Percentiles rank a stretch among this genome's conserved stretches.
Conservation (phyloP, 2,888 invertebrate genomes). For the Aphidius colemani region DNA sequence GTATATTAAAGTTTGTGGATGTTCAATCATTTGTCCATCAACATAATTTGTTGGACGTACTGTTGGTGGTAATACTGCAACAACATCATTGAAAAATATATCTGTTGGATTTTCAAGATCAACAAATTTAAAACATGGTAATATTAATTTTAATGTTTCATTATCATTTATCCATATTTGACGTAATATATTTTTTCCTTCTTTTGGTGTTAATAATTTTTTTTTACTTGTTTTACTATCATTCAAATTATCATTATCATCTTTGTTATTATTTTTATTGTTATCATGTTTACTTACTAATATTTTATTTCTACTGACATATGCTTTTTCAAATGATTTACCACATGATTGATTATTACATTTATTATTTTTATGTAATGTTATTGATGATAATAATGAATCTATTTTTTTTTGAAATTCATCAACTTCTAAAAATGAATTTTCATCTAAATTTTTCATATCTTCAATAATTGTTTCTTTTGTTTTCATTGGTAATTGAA, state of each 20-base stretch:
- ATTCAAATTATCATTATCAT: conserved; percentile 12
- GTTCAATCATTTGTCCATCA: conserved; percentile 73
- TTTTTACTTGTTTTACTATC: conserved; percentile 39
- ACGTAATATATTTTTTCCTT: conserved; percentile 70
- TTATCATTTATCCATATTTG: conserved; percentile 75
- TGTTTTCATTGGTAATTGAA: conserved; percentile 68
- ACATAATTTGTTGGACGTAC: conserved; percentile 75
- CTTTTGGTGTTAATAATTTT: conserved; percentile 67
- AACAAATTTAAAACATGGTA: conserved; percentile 69
- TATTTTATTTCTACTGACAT: conserved; percentile 67
- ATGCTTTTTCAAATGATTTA: conserved; percentile 63
- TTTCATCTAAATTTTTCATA: conserved; percentile 73
- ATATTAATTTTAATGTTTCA: conserved; percentile 67
- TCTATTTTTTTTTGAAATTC: conserved; percentile 63
- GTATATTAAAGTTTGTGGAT: conserved; percentile 76
- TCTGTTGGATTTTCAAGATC: conserved; percentile 72
- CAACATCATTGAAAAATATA: conserved; percentile 80
- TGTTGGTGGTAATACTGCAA: conserved; percentile 86
- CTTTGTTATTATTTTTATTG: not conserved
- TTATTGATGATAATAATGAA: conserved; percentile 48
- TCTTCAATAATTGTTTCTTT: conserved; percentile 71
- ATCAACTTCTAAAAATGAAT: conserved; percentile 74
- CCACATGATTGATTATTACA: conserved; percentile 64
- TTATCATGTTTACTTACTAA: conserved; percentile 56
- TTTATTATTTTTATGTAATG: conserved; percentile 52